phyloP scores from a whole-genome alignment of 2,113 vertebrate species.

The Theristicus caerulescens region DNA sequence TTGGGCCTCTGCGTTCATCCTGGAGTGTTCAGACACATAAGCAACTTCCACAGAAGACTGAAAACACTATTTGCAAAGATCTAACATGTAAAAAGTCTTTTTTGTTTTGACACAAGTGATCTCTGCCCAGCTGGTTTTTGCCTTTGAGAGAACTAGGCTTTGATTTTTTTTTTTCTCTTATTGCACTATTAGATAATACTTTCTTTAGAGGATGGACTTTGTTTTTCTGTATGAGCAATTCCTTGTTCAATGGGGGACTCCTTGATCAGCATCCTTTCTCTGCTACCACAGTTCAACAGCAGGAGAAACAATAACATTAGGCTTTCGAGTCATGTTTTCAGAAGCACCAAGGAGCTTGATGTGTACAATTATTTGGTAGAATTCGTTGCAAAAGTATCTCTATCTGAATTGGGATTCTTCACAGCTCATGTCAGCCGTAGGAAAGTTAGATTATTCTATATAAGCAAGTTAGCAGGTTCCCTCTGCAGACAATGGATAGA shows the following conservation, averaged over 20 bases:
- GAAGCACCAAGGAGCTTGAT: not conserved
- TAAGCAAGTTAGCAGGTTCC: not conserved
- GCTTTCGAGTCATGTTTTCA: not conserved
- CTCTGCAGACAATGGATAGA: not conserved
- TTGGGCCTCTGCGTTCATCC: not conserved
- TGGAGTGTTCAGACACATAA: not conserved
- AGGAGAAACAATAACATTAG: not conserved
- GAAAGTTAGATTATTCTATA: not conserved
- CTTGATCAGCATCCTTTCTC: not conserved
- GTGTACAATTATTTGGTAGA: not conserved
- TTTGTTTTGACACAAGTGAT: not conserved
- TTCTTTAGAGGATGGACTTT: not conserved
- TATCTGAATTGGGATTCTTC: not conserved
- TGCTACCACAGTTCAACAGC: not conserved
- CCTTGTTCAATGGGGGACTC: not conserved
- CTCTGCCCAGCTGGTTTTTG: not conserved
- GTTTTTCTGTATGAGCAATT: not conserved
- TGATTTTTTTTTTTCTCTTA: not conserved
- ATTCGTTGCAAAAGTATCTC: not conserved
- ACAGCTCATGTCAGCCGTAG: not conserved
- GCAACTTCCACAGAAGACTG: not conserved
- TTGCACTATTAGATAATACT: rapidly evolving
- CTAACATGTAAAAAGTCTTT: not conserved
- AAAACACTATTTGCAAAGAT: not conserved
- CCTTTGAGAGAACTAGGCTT: not conserved